Evolutionary conservation across 2,113 vertebrate genomes (phyloP).

Genomic region (Acinonyx jubatus): DNA sequence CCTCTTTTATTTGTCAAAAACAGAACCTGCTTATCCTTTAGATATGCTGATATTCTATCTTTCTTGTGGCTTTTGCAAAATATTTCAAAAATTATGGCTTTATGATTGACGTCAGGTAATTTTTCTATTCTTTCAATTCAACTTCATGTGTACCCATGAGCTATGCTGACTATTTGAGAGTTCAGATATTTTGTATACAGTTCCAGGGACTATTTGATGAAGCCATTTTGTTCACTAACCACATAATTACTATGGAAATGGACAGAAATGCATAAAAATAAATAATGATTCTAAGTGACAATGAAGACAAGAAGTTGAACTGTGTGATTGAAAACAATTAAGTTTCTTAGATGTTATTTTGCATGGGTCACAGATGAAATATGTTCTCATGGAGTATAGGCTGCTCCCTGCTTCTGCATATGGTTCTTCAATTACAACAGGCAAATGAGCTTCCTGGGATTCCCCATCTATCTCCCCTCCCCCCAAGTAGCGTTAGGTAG

Average conservation of each 20-base stretch:
- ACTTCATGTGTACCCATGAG: neutral
- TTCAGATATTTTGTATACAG: neutral
- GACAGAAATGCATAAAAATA: neutral
- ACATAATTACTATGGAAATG: neutral
- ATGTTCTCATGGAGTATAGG: neutral
- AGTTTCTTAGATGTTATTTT: neutral
- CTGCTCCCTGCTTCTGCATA: rapidly evolving
- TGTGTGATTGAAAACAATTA: neutral
- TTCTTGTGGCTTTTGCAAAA: neutral
- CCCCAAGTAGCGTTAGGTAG: neutral
- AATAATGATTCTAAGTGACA: neutral
- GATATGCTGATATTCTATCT: neutral
- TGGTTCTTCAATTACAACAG: neutral
- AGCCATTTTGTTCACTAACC: neutral
- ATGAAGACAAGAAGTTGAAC: neutral
- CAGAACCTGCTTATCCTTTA: neutral
- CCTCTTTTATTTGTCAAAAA: neutral
- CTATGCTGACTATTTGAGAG: neutral
- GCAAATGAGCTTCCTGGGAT: neutral
- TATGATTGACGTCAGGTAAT: neutral
- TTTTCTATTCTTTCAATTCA: neutral
- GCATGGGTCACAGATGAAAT: neutral
- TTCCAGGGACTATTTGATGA: neutral
- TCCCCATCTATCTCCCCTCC: neutral
- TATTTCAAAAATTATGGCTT: neutral